Evolutionary conservation across 2,113 vertebrate species (phyloP), one percentile per base, ranked within the genome.

Genomic region (Clarias magur): DNA sequence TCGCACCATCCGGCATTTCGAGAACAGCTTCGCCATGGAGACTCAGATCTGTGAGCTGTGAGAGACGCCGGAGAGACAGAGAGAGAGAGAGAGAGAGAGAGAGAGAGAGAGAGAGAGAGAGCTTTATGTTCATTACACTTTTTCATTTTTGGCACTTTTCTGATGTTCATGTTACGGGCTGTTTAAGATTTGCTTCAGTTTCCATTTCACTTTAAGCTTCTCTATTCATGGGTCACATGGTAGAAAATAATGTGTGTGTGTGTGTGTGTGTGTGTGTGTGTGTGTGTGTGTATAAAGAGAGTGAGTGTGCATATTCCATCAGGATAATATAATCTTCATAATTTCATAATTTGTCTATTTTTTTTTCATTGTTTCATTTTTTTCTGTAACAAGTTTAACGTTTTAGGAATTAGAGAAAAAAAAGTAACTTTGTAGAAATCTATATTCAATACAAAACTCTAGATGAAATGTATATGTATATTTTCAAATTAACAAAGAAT

Each of bases 1-100:
- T 93, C 90, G 72, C 91, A 97, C 95, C 90, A 99, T 99, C 86
- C 95, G 95, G 89, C 98, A 99, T 94, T 99, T 99, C 89, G 97
- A 94, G 92, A 98, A 93, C 94, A 92, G 84, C 87, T 95, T 97
- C 92, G 97, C 95, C 13, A 93, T 99, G 94, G 96, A 99, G 91
- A 99, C 98, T 0, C 62, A 91, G 89, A 99, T 99, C 96, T 99
- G 98, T 88, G 95, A 97, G 92, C 91, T 92, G 75, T 60, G 80
- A 78, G 96, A 48, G 48, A 48, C 6, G 7, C 48, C 48, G 48
- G 48, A 6, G 48, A 62, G 42, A 4, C 42, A 80, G 93, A 93
- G 90, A 60, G 54, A 54, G 3, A 6, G 21, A 83, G 62, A 60
- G 57, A 13, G 15, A 62, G 42, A 4, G 63, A 10, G 38, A 34